Conservation (phyloP, 1,140 invertebrate species). For the Macrosteles quadrilineatus region DNA sequence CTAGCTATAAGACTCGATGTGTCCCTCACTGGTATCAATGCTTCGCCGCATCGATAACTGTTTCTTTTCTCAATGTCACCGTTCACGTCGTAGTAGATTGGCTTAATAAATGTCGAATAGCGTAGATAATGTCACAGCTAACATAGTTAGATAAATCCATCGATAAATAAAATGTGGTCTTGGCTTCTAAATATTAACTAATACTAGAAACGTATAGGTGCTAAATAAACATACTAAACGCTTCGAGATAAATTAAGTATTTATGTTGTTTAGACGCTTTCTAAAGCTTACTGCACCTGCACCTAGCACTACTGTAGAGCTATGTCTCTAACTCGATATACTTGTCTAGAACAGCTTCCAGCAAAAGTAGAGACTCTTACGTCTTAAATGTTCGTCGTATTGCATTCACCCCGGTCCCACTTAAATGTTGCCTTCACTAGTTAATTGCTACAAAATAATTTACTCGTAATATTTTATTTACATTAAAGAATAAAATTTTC, state of each 20-base stretch:
- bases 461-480: no score
- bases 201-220: background rate
- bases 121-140: constrained; percentile 25
- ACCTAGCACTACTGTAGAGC: constrained; percentile 24
- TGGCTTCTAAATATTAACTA: background rate
- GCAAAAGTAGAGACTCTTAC: constrained; percentile 8
- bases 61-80: constrained; percentile 23
- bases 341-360: constrained; percentile 8
- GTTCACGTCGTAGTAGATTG: constrained; percentile 23
- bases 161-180: background rate
- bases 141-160: constrained; percentile 16
- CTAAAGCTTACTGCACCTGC: constrained; percentile 24
- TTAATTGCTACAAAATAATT: no score
- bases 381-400: background rate
- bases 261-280: constrained; percentile 30
- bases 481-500: no score
- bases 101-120: constrained; percentile 16
- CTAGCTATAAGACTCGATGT: constrained; percentile 13
- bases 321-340: constrained; percentile 24
- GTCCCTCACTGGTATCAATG: constrained; percentile 1
- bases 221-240: constrained; percentile 7
- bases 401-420: constrained; percentile 5
- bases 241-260: background rate
- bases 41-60: constrained; percentile 27
- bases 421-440: no score